Evolutionary conservation across 2,113 vertebrate species (phyloP).

Genomic region (Synodontis membranacea): DNA sequence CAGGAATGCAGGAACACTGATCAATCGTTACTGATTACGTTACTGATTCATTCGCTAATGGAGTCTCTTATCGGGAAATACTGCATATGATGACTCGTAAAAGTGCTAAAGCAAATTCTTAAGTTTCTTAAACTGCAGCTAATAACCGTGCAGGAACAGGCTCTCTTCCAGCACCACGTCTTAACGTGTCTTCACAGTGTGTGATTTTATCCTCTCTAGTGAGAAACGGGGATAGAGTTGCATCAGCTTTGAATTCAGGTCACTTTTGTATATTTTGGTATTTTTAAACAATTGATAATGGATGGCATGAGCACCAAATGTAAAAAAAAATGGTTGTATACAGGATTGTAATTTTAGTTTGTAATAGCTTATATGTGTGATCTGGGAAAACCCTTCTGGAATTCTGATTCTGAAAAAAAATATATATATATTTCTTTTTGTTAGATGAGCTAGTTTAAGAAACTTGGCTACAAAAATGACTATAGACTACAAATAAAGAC

Average conservation of each 20-base stretch:
- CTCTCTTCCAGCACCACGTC: background rate
- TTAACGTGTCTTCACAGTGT: background rate
- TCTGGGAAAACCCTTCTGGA: background rate
- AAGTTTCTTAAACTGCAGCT: no score
- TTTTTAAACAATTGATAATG: constrained; percentile 1
- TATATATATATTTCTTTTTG: no score
- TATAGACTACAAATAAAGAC: background rate
- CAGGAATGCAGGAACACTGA: background rate
- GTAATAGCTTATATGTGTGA: background rate
- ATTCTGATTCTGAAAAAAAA: no score
- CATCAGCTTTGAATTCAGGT: background rate
- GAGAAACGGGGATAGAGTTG: background rate
- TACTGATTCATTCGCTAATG: background rate
- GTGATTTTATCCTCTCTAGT: background rate
- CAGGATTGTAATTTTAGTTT: background rate
- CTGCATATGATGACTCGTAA: background rate
- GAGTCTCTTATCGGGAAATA: background rate
- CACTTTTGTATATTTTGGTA: background rate
- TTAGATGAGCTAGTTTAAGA: background rate
- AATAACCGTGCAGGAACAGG: background rate
- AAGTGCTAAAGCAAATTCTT: no score
- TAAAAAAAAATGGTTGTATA: background rate
- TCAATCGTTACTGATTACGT: background rate
- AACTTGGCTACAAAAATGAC: background rate
- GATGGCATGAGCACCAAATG: background rate